Percentiles rank a stretch among this genome's conserved stretches.
Conservation (phyloP, 2,113 vertebrate species). For the Mobula birostris region DNA sequence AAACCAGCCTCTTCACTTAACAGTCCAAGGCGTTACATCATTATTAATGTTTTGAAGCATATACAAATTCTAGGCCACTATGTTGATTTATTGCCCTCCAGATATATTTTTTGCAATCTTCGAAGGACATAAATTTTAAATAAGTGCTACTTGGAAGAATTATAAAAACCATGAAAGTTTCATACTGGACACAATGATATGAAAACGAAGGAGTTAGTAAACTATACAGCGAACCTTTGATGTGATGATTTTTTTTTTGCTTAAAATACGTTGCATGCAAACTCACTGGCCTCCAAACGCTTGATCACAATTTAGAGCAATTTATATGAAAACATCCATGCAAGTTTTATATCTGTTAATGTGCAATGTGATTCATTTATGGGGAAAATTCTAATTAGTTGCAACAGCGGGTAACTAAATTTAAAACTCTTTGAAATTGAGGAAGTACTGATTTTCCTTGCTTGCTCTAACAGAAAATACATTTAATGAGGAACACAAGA, state of each 20-base stretch:
- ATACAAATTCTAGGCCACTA: not conserved
- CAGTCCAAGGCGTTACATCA: not conserved
- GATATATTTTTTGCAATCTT: not conserved
- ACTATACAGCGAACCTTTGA: not conserved
- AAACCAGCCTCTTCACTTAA: not conserved
- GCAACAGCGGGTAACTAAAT: too few species aligned
- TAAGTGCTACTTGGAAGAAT: not conserved
- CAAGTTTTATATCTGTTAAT: too few species aligned
- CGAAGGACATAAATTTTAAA: not conserved
- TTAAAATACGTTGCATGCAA: not conserved
- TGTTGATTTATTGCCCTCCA: not conserved
- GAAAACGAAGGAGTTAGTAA: not conserved
- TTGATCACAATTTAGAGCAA: too few species aligned
- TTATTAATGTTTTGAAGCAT: not conserved
- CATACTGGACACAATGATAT: not conserved
- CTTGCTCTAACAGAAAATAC: not conserved
- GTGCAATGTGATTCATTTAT: too few species aligned
- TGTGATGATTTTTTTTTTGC: not conserved
- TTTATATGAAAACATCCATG: too few species aligned
- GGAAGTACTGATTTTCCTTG: not conserved
- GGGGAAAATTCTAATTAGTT: too few species aligned
- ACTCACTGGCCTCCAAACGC: too few species aligned
- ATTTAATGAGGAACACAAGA: not conserved
- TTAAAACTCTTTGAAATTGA: not conserved
- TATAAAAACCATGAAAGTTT: not conserved